Base-by-base conservation (phyloP, 2,113 vertebrate genomes). In the Mohoua ochrocephala region DNA sequence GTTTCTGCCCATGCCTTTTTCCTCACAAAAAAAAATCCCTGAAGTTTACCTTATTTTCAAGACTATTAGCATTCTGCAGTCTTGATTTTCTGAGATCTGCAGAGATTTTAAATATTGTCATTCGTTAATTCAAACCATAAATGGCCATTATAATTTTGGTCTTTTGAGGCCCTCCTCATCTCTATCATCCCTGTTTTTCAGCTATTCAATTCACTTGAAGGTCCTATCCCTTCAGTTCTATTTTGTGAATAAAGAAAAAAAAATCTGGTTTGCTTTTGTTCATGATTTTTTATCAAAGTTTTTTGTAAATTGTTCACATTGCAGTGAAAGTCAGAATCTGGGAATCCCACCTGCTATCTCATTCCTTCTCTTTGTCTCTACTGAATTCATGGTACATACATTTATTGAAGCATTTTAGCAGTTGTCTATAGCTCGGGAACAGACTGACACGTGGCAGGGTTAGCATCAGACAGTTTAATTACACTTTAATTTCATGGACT, bases 361-460 rank as follows among this genome's bases (percentile, higher is more conserved):
- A 45, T 37, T 37, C 42, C 13, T 81, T 83, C 42, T 20, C 33
- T 33, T 74, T 63, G 8, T 52, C 35, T 80, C 28, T 54, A 9
- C 24, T 63, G 22, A 67, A 18, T 35, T 37, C 3, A 45, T 26
- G 14, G 3, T 53, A 63, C 30, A 28, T 33, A 23, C 3, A 69
- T 57, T 60, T 64, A 27, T 15, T 42, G 15, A 3, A 63, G 10
- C 61, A 45, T 65, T 89, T 84, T 57, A 84, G 14, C 26, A 68
- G 13, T 9, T 31, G 28, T 59, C 16, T 22, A 2, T 33, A 39
- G 39, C 28, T 71, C 35, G 80, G 44, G 13, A 93, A n/a, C 15
- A 60, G n/a, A 35, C 15, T 50, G 14, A 16, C 4, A 15, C 1
- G 0, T 26, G 22, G 11, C 33, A 47, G 0, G 0, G 14, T 69